phyloP scores from a whole-genome alignment of 2,113 vertebrate genomes.

The Engraulis encrasicolus region DNA sequence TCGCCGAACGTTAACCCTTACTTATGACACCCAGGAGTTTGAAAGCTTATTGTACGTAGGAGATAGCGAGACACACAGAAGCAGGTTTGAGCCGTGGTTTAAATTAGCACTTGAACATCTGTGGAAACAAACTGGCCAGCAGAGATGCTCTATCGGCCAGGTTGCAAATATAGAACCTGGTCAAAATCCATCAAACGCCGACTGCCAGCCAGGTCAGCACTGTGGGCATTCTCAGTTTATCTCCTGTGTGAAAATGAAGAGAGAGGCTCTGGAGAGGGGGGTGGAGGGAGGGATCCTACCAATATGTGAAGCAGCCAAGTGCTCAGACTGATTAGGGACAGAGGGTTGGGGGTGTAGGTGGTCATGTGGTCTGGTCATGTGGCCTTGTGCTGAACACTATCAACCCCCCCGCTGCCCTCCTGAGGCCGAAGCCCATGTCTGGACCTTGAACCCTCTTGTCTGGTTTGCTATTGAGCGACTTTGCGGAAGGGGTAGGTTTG shows the following conservation, averaged over 20 bases:
- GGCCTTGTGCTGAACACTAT: neutral
- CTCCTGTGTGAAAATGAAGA: conserved; percentile 42
- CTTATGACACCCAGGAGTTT: too few species aligned
- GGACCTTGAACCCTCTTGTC: conserved; percentile 16
- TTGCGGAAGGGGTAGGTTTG: neutral
- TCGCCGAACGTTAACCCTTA: too few species aligned
- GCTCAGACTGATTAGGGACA: neutral
- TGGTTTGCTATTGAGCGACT: neutral
- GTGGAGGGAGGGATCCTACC: conserved; percentile 14
- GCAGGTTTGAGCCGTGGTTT: conserved; percentile 9
- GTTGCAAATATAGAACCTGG: conserved; percentile 37
- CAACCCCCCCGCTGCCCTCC: neutral
- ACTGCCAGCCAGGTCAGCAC: neutral
- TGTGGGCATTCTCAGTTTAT: conserved; percentile 35
- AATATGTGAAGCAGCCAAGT: neutral
- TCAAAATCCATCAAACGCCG: neutral
- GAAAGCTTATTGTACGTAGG: too few species aligned
- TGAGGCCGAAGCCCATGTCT: conserved; percentile 23
- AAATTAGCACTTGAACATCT: conserved; percentile 21
- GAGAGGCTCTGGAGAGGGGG: neutral
- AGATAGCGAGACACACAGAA: too few species aligned
- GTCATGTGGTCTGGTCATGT: conserved; percentile 4
- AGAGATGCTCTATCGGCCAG: neutral
- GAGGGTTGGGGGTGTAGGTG: neutral
- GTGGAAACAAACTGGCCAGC: conserved; percentile 24